Evolutionary conservation across 2,797 vertebrate genomes (phyloP).

Genomic region (Alectoris magna): DNA sequence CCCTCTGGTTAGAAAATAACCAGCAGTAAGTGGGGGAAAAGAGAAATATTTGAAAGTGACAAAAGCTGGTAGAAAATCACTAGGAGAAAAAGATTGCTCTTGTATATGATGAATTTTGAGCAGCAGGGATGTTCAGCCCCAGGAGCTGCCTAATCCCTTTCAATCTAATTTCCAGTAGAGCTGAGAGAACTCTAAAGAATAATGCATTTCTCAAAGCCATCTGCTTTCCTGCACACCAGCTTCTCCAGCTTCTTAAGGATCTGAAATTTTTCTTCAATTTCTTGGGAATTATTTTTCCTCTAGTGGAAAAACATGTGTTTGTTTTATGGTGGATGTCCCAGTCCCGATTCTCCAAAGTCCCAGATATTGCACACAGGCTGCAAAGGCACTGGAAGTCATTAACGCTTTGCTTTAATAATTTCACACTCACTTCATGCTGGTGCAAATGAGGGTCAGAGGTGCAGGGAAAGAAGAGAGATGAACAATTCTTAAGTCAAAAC

Average conservation of each 20-base stretch:
- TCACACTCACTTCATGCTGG: background rate
- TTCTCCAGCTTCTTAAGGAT: background rate
- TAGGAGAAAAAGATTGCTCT: background rate
- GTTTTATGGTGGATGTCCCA: background rate
- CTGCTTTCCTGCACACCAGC: background rate
- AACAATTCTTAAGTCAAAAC: background rate
- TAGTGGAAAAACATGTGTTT: background rate
- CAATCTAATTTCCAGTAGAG: background rate
- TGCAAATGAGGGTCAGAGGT: background rate
- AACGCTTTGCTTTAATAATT: background rate
- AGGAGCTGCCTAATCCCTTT: background rate
- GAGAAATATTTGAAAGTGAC: background rate
- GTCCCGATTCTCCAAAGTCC: background rate
- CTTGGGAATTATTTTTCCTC: background rate
- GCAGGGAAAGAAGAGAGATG: fast-evolving
- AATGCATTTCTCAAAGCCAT: background rate
- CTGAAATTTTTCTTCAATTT: background rate
- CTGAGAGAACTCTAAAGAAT: background rate
- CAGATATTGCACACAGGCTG: background rate
- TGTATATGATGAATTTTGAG: background rate
- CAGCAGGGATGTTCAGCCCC: background rate
- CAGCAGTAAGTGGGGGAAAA: fast-evolving
- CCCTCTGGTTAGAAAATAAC: background rate
- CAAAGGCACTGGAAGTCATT: background rate
- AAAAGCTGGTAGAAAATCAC: background rate